Conservation (phyloP, 2,797 vertebrate genomes). For the Cirrhinus molitorella region DNA sequence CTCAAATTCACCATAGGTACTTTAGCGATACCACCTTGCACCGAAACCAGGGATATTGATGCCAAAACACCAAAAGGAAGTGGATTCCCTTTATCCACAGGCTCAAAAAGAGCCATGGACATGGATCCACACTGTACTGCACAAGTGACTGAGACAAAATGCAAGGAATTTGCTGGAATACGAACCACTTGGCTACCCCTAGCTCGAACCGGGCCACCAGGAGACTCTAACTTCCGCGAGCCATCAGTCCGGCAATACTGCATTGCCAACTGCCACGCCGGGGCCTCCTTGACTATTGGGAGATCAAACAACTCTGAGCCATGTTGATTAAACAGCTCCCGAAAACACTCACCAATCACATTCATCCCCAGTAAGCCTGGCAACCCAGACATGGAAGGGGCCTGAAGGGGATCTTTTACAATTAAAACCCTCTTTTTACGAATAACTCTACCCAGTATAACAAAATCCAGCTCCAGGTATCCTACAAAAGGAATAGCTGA, state of each 20-base stretch:
- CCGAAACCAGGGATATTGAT: neutral
- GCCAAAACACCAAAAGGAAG: neutral
- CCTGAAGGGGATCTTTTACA: neutral
- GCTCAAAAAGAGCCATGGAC: neutral
- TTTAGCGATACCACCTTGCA: neutral
- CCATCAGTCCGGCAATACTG: neutral
- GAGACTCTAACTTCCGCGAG: neutral
- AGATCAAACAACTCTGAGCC: neutral
- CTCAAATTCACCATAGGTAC: neutral
- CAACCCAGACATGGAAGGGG: neutral
- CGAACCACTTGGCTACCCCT: neutral
- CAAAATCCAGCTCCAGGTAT: neutral
- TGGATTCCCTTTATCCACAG: neutral
- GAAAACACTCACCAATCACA: neutral
- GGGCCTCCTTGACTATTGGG: neutral
- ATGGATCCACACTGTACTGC: neutral
- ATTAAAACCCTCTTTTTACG: neutral
- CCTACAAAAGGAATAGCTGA: neutral
- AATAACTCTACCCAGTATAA: neutral
- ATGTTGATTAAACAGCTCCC: neutral
- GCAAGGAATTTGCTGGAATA: neutral
- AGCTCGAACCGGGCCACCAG: neutral
- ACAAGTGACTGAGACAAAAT: neutral
- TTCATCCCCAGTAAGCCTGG: neutral
- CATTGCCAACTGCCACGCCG: neutral